Evolutionary conservation across 1,140 invertebrate species (phyloP).

Genomic region (Scaptomyza graminum): DNA sequence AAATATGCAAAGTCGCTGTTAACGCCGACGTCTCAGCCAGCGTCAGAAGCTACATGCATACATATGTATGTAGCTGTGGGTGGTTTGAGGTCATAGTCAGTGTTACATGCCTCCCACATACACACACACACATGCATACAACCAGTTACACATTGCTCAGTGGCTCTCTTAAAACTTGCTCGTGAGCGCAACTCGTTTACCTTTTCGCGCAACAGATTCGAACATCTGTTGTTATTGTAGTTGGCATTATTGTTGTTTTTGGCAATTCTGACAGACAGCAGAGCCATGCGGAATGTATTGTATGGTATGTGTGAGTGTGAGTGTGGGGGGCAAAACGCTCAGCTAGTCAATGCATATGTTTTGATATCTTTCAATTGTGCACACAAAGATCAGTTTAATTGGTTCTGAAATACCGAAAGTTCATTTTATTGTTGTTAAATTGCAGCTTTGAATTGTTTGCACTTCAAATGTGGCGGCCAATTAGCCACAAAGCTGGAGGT

Average conservation of each 20-base stretch:
- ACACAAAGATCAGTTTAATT: conserved; percentile 42
- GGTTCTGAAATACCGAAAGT: conserved; percentile 30
- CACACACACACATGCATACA: conserved; percentile 21
- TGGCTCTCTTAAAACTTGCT: conserved; percentile 39
- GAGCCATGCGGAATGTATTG: conserved; percentile 56
- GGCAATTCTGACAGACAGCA: conserved; percentile 61
- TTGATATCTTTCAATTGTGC: conserved; percentile 53
- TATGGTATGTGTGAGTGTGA: not conserved
- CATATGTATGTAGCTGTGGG: conserved; percentile 51
- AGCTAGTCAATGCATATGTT: conserved; percentile 59
- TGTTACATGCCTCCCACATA: conserved; percentile 54
- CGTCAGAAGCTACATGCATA: conserved; percentile 3
- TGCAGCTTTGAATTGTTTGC: conserved; percentile 37
- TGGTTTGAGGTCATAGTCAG: conserved; percentile 71
- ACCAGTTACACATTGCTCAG: conserved; percentile 31
- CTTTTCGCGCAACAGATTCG: conserved; percentile 55
- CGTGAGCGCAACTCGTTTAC: conserved; percentile 76
- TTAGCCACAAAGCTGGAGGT: conserved; percentile 36
- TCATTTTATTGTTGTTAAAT: conserved; percentile 37
- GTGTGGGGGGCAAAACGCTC: conserved; percentile 26
- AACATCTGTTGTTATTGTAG: conserved; percentile 75
- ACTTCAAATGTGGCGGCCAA: conserved; percentile 30
- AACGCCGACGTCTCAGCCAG: conserved; percentile 18
- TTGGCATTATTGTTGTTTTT: conserved; percentile 58
- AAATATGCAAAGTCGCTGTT: conserved; percentile 50